Conservation (phyloP, 2,113 vertebrate genomes). For the Aegotheles bennettii region DNA sequence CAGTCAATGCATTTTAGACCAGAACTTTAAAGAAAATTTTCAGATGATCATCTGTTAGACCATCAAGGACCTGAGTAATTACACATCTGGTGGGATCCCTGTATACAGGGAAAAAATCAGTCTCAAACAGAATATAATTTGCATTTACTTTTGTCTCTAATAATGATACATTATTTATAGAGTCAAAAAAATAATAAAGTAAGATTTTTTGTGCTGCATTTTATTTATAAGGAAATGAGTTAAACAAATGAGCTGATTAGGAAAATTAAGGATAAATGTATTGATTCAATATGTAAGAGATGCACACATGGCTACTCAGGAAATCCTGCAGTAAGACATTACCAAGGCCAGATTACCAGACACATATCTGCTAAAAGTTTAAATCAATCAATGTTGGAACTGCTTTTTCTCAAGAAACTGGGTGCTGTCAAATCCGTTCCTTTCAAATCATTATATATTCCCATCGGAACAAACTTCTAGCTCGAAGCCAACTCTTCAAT, state of each 20-base stretch:
- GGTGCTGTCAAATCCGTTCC: background rate
- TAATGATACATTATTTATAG: background rate
- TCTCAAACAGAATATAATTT: background rate
- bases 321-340: conserved; percentile 10
- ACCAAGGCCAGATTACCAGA: background rate
- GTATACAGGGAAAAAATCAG: background rate
- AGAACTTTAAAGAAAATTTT: background rate
- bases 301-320: background rate
- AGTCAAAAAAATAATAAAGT: background rate
- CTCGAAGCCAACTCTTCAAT: background rate
- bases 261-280: background rate
- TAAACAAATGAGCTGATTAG: background rate
- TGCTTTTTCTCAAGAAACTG: background rate
- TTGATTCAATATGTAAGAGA: background rate
- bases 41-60: background rate
- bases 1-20: background rate
- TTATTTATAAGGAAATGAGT: conserved; percentile 2
- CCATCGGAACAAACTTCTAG: background rate
- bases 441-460: background rate
- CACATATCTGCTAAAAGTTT: background rate
- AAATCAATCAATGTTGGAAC: background rate
- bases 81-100: background rate
- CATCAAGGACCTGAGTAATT: background rate
- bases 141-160: conserved; percentile 4
- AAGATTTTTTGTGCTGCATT: background rate